Conservation (phyloP, 1,140 invertebrate genomes). For the Megathymus violae region DNA sequence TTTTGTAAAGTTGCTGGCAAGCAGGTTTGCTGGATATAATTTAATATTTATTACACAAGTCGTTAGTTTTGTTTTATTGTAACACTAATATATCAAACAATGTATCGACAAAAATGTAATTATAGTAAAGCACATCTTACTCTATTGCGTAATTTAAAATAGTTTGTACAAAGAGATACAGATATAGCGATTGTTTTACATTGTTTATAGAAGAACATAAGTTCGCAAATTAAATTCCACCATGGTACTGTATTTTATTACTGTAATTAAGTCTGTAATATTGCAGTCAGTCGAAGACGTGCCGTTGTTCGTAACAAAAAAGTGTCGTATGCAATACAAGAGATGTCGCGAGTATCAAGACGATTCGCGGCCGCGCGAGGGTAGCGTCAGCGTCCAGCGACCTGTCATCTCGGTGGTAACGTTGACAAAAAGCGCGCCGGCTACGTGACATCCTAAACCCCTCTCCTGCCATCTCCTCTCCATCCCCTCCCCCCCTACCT, state of each 20-base stretch:
- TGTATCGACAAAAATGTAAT: too few species aligned
- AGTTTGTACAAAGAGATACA: too few species aligned
- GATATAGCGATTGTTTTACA: too few species aligned
- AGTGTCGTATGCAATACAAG: slow-evolving; percentile 42
- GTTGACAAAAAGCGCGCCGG: slow-evolving; percentile 82
- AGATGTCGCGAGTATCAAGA: slow-evolving; percentile 73
- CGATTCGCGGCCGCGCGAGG: slow-evolving; percentile 51
- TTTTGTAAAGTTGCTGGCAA: too few species aligned
- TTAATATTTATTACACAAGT: too few species aligned
- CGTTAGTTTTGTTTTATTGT: too few species aligned
- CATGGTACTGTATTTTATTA: slow-evolving; percentile 19
- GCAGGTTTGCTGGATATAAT: too few species aligned
- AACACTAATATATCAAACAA: too few species aligned
- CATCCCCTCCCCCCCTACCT: slow-evolving; percentile 41
- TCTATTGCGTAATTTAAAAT: too few species aligned
- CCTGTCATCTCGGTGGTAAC: slow-evolving; percentile 82
- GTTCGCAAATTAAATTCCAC: not conserved
- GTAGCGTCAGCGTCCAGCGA: slow-evolving; percentile 77
- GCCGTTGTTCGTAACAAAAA: slow-evolving; percentile 28
- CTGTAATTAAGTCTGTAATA: slow-evolving; percentile 31
- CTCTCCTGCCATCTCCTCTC: slow-evolving; percentile 37
- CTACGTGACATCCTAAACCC: slow-evolving; percentile 79
- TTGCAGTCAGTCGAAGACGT: slow-evolving; percentile 15
- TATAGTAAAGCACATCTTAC: too few species aligned
- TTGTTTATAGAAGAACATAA: too few species aligned